phyloP scores from a whole-genome alignment of 2,888 invertebrate genomes.

The Ypsolopha sequella region DNA sequence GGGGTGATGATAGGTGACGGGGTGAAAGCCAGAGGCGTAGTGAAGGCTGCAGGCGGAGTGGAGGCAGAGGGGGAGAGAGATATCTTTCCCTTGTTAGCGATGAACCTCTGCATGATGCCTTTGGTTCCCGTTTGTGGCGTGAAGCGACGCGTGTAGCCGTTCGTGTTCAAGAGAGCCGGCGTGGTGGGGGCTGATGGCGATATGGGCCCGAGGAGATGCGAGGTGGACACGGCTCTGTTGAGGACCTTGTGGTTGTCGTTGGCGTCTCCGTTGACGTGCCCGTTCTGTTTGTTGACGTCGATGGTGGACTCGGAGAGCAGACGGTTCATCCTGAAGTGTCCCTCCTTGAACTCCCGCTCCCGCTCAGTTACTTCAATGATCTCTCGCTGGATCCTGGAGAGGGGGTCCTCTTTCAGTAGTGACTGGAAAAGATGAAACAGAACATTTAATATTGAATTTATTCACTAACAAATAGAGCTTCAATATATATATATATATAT shows the following conservation, averaged over 20 bases:
- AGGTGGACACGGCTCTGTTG: slow-evolving; percentile 57
- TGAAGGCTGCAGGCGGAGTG: slow-evolving; percentile 16
- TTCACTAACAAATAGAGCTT: too few relatives aligned
- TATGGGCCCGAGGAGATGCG: slow-evolving; percentile 50
- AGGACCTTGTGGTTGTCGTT: slow-evolving; percentile 32
- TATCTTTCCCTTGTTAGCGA: slow-evolving; percentile 83
- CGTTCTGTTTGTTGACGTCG: slow-evolving; percentile 59
- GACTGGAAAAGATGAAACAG: slow-evolving; percentile 38
- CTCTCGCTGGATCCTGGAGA: slow-evolving; percentile 89
- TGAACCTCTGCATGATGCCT: slow-evolving; percentile 88
- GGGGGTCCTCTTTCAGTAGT: slow-evolving; percentile 76
- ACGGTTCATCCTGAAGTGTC: slow-evolving; percentile 58
- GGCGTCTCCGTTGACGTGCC: slow-evolving; percentile 46
- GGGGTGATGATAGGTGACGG: slow-evolving; percentile 31
- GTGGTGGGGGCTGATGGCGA: slow-evolving; percentile 43
- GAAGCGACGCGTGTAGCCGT: slow-evolving; percentile 71
- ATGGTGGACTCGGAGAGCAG: slow-evolving; percentile 59
- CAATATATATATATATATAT: too few relatives aligned
- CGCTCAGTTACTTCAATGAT: slow-evolving; percentile 88
- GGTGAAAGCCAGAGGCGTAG: slow-evolving; percentile 39
- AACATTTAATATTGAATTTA: too few relatives aligned
- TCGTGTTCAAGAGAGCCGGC: slow-evolving; percentile 47
- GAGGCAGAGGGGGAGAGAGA: slow-evolving; percentile 33
- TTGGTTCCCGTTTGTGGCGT: slow-evolving; percentile 76
- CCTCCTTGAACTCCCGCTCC: slow-evolving; percentile 83